These are phyloP conservation scores for Therioaphis trifolii DNA, from an alignment of 2,888 invertebrate species.

Conservation along the genomic window DNA sequence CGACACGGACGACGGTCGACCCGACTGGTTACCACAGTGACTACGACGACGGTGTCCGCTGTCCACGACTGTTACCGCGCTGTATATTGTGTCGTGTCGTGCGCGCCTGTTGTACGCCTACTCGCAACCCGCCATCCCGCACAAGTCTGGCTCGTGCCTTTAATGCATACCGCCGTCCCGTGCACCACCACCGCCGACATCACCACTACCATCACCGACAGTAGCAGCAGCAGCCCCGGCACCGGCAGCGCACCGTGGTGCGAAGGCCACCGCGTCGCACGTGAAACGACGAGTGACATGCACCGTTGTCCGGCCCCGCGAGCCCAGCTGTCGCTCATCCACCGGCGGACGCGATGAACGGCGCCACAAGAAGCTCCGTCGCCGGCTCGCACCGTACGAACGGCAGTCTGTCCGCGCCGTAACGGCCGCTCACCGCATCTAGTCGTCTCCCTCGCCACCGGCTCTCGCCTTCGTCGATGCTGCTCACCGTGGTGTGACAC, in stretches of 20 bases:
- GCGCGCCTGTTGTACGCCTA: too few relatives aligned
- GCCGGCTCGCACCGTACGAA: not conserved
- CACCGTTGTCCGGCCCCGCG: not conserved
- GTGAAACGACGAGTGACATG: not conserved
- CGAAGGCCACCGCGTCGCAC: not conserved
- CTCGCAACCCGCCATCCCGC: not conserved
- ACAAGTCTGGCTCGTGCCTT: not conserved
- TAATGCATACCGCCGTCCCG: not conserved
- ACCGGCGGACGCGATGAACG: conserved; percentile 37
- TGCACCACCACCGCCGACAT: too few relatives aligned
- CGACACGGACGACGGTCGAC: not conserved
- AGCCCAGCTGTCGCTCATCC: not conserved
- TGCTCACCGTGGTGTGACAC: too few relatives aligned
- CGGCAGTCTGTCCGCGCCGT: not conserved
- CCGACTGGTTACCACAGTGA: too few relatives aligned
- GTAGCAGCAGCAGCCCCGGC: not conserved
- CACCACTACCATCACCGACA: too few relatives aligned
- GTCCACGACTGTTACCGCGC: too few relatives aligned
- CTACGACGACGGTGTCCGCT: not conserved
- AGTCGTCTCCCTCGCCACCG: not conserved
- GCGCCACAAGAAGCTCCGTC: not conserved
- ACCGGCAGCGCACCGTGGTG: not conserved
- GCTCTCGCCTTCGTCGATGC: not conserved
- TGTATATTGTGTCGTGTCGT: too few relatives aligned
- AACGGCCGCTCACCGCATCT: not conserved